phyloP scores from a whole-genome alignment of 2,797 vertebrate genomes.

The Sebastes alutus region DNA sequence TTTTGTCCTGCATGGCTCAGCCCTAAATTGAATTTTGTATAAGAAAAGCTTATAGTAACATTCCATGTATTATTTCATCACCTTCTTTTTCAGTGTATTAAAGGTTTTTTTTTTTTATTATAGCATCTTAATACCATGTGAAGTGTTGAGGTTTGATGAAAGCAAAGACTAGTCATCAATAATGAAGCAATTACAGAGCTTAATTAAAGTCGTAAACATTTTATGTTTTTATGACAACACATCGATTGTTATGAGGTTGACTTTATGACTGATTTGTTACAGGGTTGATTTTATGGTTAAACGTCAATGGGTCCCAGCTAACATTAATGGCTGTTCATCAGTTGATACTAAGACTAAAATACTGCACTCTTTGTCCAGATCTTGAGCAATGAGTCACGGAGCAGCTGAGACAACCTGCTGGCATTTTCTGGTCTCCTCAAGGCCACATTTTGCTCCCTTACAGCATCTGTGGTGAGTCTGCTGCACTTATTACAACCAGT shows the following conservation, averaged over 20 bases:
- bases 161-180: constrained; percentile 10
- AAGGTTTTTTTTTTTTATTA: too few species aligned
- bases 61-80: neutral
- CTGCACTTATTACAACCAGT: constrained; percentile 11
- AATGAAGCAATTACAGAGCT: neutral
- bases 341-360: neutral
- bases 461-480: constrained; percentile 6
- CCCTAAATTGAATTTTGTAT: constrained; percentile 23
- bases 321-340: neutral
- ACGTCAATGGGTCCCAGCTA: neutral
- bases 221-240: constrained; percentile 22
- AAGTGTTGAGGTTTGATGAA: neutral
- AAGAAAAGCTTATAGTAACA: constrained; percentile 1
- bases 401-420: constrained; percentile 5
- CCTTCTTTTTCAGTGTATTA: neutral
- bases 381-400: constrained; percentile 16
- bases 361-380: neutral
- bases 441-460: constrained; percentile 17
- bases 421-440: constrained; percentile 18
- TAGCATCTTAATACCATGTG: neutral
- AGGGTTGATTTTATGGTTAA: constrained; percentile 1
- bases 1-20: neutral
- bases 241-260: constrained; percentile 4
- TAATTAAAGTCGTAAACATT: constrained; percentile 38
- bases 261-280: constrained; percentile 34